Base-by-base conservation (phyloP, 2,888 invertebrate species). In the Lasius fuliginosus region DNA sequence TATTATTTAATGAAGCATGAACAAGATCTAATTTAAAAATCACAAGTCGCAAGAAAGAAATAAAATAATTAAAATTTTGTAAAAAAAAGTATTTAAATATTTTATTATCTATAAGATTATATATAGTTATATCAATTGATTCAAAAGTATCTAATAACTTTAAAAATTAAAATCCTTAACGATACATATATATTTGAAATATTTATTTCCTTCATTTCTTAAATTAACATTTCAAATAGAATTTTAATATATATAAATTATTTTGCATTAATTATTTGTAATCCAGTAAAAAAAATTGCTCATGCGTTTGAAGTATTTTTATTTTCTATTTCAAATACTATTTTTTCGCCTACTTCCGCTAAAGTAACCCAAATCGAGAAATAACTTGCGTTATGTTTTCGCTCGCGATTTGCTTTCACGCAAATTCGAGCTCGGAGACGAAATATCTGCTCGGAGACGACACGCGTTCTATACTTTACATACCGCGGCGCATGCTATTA, bases 401-500 rank as follows among this genome's bases (percentile, higher is more conserved):
- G 6, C 58, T 15, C 33, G 53, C 23, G 12, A 67, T 68, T 56
- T 68, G 67, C 76, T 27, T 65, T 58, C 30, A 4, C 69, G 23
- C 42, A 71, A 68, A 77, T 68, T 77, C 40, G 67, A 53, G 23
- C 33, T 23, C 8, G 46, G n/a, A 69, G 58, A 58, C 33, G 69
- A 69, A n/a, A 53, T 53, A 56, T 40, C 58, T 53, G 23, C 33
- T 23, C 8, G 46, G n/a, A 69, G 58, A 58, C 33, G 69, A 69
- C 15, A 53, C 12, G 27, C 40, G 1, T 36, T 53, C 53, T n/a
- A 15, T 53, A n/a, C 53, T 53, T 53, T 53, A 53, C 27, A 40
- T 27, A 53, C 53, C 8, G 58, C 56, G 69, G 9, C 46, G 46
- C 75, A 49, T n/a, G 15, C 33, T 33, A 60, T 68, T 71, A 36